Percentiles rank a stretch among this genome's conserved stretches.
These are phyloP conservation scores for Aphelinus atriplicis DNA, from an alignment of 1,140 invertebrate genomes.

Conservation along the genomic window DNA sequence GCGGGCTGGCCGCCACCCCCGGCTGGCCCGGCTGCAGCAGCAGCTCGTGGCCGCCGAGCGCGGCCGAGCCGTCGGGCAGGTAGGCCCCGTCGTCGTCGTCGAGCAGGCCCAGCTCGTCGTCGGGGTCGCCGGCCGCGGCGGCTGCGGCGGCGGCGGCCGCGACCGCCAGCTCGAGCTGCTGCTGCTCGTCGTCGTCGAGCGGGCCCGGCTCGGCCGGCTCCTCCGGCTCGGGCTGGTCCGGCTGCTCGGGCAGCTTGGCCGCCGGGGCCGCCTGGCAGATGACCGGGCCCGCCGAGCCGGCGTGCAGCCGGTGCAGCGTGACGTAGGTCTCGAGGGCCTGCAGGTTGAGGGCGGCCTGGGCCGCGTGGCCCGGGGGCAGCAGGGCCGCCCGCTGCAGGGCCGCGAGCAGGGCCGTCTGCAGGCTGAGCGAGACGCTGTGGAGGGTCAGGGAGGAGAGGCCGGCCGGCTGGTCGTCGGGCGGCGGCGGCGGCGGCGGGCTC, in stretches of 20 bases:
- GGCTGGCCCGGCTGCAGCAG: constrained; percentile 41
- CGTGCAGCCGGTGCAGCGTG: constrained; percentile 76
- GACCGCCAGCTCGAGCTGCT: constrained; percentile 56
- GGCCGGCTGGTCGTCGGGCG: constrained; percentile 22
- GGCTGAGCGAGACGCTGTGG: constrained; percentile 54
- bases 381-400: constrained; percentile 69
- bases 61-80: constrained; percentile 55
- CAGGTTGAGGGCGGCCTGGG: constrained; percentile 80
- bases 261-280: constrained; percentile 50
- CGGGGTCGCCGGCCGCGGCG: too few species aligned
- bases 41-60: constrained; percentile 52
- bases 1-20: constrained; percentile 29
- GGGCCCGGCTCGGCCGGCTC: constrained; percentile 9
- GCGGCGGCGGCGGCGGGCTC: constrained; percentile 43
- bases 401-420: constrained; percentile 69
- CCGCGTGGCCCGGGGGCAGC: constrained; percentile 79
- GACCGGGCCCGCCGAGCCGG: constrained; percentile 48
- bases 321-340: constrained; percentile 86
- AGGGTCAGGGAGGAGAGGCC: constrained; percentile 57
- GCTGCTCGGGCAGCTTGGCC: constrained; percentile 58
- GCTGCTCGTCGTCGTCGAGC: constrained; percentile 55
- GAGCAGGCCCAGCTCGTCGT: constrained; percentile 66
- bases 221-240: constrained; percentile 60
- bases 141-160: constrained; percentile 63
- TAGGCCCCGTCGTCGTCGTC: constrained; percentile 58